Percentiles rank a stretch among this genome's conserved stretches.
Conservation (phyloP, 2,888 invertebrate genomes). For the Cheilosia vulpina region DNA sequence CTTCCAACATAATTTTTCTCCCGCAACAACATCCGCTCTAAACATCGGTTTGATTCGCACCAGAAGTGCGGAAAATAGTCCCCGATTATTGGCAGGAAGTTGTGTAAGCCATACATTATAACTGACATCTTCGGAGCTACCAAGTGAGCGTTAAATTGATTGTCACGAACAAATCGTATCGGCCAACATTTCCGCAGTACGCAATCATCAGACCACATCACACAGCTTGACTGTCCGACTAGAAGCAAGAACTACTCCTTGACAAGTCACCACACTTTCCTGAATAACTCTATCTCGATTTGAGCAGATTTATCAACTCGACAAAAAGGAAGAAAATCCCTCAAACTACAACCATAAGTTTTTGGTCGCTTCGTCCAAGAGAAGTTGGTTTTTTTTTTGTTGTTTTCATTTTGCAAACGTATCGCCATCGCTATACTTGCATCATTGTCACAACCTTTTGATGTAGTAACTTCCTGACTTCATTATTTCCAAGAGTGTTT, state of each 20-base stretch:
- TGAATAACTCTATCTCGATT: constrained; percentile 31
- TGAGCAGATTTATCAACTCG: constrained; percentile 59
- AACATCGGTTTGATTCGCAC: no score
- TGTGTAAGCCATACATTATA: no score
- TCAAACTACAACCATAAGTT: constrained; percentile 1
- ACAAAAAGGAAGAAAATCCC: not conserved
- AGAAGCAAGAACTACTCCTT: not conserved
- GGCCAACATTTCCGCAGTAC: no score
- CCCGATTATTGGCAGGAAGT: no score
- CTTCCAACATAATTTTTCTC: no score
- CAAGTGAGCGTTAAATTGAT: no score
- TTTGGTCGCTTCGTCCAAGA: not conserved
- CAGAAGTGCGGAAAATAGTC: no score
- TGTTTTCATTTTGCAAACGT: constrained; percentile 29
- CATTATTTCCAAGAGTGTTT: constrained; percentile 30
- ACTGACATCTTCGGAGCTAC: no score
- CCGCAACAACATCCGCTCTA: no score
- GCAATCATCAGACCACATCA: no score
- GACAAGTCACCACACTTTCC: not conserved
- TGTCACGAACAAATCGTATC: no score
- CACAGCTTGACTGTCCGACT: not conserved
- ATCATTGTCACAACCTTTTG: constrained; percentile 44
- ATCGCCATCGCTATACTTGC: constrained; percentile 14
- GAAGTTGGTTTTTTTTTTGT: constrained; percentile 13
- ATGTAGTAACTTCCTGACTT: constrained; percentile 69